A percentile compares a stretch with the other conserved stretches of the same genome.
Evolutionary conservation across 2,797 vertebrate genomes (phyloP).

Genomic region (Mallotus villosus): DNA sequence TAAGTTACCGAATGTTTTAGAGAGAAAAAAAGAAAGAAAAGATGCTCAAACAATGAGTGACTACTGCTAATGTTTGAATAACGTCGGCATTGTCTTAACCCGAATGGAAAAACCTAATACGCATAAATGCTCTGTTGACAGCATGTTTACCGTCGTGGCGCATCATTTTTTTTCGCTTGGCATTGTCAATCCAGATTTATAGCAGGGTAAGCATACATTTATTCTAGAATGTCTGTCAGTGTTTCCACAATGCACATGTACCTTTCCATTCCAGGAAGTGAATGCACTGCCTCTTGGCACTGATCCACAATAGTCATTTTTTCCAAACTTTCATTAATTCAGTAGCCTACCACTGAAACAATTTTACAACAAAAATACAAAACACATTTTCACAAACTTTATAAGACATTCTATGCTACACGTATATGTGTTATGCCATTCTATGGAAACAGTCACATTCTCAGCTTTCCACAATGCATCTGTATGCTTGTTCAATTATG

Average conservation of each 20-base stretch:
- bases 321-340: no score
- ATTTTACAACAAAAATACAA: background rate
- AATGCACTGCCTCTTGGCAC: conserved; percentile 41
- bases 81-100: background rate
- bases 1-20: conserved; percentile 22
- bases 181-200: background rate
- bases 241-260: conserved; percentile 59
- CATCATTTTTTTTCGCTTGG: no score
- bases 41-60: conserved; percentile 13
- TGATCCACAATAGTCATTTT: conserved; percentile 32
- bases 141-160: background rate
- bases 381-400: background rate
- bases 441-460: conserved; percentile 8
- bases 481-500: conserved; percentile 48
- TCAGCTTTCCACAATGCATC: conserved; percentile 28
- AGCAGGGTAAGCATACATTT: conserved; percentile 39
- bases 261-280: conserved; percentile 67
- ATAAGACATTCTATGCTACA: conserved; percentile 30
- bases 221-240: conserved; percentile 44
- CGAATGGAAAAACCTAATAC: background rate
- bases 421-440: conserved; percentile 47
- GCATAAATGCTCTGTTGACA: background rate
- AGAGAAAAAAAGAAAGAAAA: background rate
- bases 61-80: background rate
- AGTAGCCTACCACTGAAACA: no score